These are phyloP conservation scores for Reinhardtius hippoglossoides DNA, from an alignment of 2,113 vertebrate species.

Conservation along the genomic window DNA sequence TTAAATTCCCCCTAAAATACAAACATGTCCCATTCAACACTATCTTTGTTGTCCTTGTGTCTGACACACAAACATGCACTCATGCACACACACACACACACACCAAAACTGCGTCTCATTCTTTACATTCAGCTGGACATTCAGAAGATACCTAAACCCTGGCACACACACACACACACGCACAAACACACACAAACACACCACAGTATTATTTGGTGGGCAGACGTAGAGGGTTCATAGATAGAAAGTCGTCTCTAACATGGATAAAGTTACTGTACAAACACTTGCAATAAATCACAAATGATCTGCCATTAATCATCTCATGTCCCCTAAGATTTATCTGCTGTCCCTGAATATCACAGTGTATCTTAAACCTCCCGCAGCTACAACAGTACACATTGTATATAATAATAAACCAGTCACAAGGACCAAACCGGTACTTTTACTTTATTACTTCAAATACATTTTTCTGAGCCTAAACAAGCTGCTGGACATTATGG, in stretches of 20 bases:
- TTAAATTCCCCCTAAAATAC: not conserved
- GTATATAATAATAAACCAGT: not conserved
- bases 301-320: not conserved
- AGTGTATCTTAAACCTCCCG: not conserved
- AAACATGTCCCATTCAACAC: not conserved
- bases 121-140: constrained; percentile 58
- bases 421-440: not conserved
- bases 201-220: constrained; percentile 14
- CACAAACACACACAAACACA: too few relatives aligned
- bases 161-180: constrained; percentile 13
- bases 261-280: constrained; percentile 21
- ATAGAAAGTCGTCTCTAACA: constrained; percentile 20
- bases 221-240: constrained; percentile 20
- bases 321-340: not conserved
- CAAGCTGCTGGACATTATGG: too few relatives aligned
- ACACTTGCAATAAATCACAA: constrained; percentile 40
- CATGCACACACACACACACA: constrained; percentile 35
- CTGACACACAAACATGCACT: not conserved
- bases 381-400: not conserved
- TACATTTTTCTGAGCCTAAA: too few relatives aligned
- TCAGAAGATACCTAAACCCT: constrained; percentile 39
- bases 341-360: not conserved
- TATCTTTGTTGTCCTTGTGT: too few relatives aligned
- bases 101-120: constrained; percentile 53
- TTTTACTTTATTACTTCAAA: not conserved